Conservation (phyloP, 2,888 invertebrate genomes). For the Bimastos eiseni region DNA sequence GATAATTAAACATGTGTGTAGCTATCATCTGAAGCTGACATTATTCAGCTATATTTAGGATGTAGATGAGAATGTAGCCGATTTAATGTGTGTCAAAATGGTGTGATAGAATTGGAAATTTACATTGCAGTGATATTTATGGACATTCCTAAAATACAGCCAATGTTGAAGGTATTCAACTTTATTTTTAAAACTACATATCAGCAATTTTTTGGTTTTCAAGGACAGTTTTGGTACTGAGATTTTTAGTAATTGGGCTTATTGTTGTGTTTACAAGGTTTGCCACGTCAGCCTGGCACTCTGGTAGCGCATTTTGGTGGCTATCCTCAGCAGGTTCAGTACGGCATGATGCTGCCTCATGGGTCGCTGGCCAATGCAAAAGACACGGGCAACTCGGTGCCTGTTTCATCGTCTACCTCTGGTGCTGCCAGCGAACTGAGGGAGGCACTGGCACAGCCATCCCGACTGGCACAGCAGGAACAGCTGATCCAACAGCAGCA, state of each 20-base stretch:
- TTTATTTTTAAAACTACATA: background rate
- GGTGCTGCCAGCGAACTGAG: conserved; percentile 44
- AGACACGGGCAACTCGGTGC: conserved; percentile 6
- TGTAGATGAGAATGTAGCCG: too few species aligned
- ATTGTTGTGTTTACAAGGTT: background rate
- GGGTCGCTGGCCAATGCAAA: conserved; percentile 19
- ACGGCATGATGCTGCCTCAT: conserved; percentile 34
- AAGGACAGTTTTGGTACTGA: background rate
- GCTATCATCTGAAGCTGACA: too few species aligned
- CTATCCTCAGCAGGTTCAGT: conserved; percentile 17
- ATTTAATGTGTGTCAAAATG: background rate
- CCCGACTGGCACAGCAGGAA: conserved; percentile 45
- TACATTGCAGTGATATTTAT: background rate
- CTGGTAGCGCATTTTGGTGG: conserved; percentile 1
- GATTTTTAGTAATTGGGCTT: background rate
- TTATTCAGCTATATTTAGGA: too few species aligned
- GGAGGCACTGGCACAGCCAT: conserved; percentile 46
- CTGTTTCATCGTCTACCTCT: conserved; percentile 14
- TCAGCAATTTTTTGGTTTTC: background rate
- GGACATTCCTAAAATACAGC: background rate
- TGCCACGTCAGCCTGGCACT: conserved; percentile 20
- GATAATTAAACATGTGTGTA: too few species aligned
- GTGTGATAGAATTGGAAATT: background rate
- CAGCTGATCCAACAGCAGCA: conserved; percentile 45
- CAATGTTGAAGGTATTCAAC: background rate